phyloP scores from a whole-genome alignment of 2,888 invertebrate species.

The Athrips mouffetella region DNA sequence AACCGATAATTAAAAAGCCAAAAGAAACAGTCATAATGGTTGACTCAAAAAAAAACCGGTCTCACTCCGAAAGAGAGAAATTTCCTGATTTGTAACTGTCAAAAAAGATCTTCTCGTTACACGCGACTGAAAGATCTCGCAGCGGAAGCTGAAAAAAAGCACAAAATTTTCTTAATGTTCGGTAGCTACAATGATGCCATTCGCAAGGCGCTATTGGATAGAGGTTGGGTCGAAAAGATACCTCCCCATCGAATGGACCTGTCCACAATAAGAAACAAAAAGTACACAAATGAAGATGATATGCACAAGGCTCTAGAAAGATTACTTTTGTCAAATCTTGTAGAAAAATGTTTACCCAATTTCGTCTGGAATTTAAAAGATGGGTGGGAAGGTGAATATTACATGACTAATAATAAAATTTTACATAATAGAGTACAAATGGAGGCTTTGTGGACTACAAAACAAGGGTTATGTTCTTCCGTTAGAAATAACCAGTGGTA shows the following conservation, averaged over 20 bases:
- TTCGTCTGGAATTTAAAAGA: conserved; percentile 55
- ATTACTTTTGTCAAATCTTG: conserved; percentile 60
- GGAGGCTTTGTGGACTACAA: conserved; percentile 63
- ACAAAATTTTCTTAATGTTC: conserved; percentile 76
- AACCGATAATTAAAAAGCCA: background rate
- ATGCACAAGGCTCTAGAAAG: conserved; percentile 54
- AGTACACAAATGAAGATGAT: conserved; percentile 38
- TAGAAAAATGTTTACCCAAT: conserved; percentile 53
- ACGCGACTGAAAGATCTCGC: conserved; percentile 62
- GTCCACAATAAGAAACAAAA: conserved; percentile 49
- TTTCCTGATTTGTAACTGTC: conserved; percentile 54
- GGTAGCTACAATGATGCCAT: conserved; percentile 73
- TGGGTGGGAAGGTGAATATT: background rate
- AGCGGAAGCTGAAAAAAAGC: conserved; percentile 62
- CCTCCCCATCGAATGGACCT: conserved; percentile 59
- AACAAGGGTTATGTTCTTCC: conserved; percentile 72
- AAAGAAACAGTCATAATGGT: background rate
- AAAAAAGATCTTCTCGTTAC: conserved; percentile 46
- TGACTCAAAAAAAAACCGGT: conserved; percentile 31
- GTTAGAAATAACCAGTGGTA: conserved; percentile 82
- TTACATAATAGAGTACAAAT: conserved; percentile 50
- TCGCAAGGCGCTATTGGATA: conserved; percentile 77
- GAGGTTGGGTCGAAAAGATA: conserved; percentile 87
- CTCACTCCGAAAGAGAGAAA: conserved; percentile 59
- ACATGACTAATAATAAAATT: background rate